A percentile compares a stretch with the other conserved stretches of the same genome.
Evolutionary conservation across 2,888 invertebrate species (phyloP).

Genomic region (Lepidonotus clava): DNA sequence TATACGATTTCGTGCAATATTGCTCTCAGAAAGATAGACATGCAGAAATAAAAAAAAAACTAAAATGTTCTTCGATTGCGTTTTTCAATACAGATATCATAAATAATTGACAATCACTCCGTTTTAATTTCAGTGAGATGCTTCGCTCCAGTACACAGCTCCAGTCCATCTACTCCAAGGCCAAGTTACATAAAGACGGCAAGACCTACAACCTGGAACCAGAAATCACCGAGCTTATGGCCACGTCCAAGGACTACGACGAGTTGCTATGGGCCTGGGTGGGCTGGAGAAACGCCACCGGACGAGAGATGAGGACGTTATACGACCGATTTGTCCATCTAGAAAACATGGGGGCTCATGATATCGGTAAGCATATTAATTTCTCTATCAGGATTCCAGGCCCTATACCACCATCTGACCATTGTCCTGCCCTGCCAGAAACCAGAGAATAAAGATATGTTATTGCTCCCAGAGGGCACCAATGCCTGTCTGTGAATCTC

Average conservation of each 20-base stretch:
- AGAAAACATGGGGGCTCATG: conserved; percentile 88
- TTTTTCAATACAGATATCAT: too few species aligned
- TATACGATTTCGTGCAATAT: too few species aligned
- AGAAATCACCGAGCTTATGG: conserved; percentile 69
- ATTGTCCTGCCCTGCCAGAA: too few species aligned
- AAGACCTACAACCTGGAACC: conserved; percentile 70
- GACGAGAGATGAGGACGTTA: conserved; percentile 80
- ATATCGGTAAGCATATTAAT: conserved; percentile 83
- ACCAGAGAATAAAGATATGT: too few species aligned
- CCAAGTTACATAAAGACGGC: conserved; percentile 82
- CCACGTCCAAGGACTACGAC: conserved; percentile 61
- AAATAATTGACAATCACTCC: too few species aligned
- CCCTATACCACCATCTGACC: too few species aligned
- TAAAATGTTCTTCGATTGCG: too few species aligned
- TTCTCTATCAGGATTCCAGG: conserved; percentile 80
- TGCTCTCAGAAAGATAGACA: too few species aligned
- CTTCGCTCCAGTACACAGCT: conserved; percentile 71
- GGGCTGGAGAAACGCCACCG: conserved; percentile 66
- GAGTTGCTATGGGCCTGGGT: conserved; percentile 65
- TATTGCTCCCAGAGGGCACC: too few species aligned
- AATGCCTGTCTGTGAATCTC: too few species aligned
- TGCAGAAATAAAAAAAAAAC: too few species aligned
- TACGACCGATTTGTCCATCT: conserved; percentile 90
- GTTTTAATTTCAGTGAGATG: conserved; percentile 22
- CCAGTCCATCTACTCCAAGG: conserved; percentile 83